Conservation (phyloP, 2,113 vertebrate species). For the Salvelinus sp. region DNA sequence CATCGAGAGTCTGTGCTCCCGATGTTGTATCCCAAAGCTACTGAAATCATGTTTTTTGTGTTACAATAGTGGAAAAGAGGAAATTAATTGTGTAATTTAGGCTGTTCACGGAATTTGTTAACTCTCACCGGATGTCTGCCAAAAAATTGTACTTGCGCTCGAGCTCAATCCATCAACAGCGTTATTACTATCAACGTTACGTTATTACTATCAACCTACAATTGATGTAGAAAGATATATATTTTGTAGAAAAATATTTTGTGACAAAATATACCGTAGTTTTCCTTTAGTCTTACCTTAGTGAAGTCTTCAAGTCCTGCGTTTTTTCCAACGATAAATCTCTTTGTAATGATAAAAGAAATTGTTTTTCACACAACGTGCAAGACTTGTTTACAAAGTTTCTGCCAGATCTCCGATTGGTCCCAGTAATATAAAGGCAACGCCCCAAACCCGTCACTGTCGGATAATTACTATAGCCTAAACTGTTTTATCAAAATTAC, state of each 20-base stretch:
- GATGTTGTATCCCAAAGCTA: too few relatives aligned
- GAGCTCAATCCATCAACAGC: neutral
- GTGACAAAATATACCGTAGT: neutral
- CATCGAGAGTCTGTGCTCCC: too few relatives aligned
- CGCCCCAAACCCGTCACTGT: slow-evolving; percentile 36
- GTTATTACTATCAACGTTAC: too few relatives aligned
- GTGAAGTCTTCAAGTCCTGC: neutral
- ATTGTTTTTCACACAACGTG: slow-evolving; percentile 42
- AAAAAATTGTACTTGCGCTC: slow-evolving; percentile 26
- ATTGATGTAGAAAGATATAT: neutral
- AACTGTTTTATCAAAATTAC: neutral
- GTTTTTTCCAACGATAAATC: neutral
- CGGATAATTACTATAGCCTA: neutral
- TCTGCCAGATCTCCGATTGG: slow-evolving; percentile 44
- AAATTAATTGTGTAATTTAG: neutral
- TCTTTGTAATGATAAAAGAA: slow-evolving; percentile 20
- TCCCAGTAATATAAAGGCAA: slow-evolving; percentile 28
- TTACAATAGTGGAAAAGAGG: too few relatives aligned
- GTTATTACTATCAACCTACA: too few relatives aligned
- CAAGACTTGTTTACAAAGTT: slow-evolving; percentile 57
- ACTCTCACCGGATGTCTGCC: slow-evolving; percentile 40
- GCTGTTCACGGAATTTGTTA: too few relatives aligned
- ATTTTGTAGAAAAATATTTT: neutral
- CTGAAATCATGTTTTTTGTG: too few relatives aligned
- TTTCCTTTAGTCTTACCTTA: slow-evolving; percentile 23